Percentiles rank a stretch among this genome's conserved stretches.
Evolutionary conservation across 1,140 invertebrate genomes (phyloP).

Genomic region (Drosophila subpulchrella): DNA sequence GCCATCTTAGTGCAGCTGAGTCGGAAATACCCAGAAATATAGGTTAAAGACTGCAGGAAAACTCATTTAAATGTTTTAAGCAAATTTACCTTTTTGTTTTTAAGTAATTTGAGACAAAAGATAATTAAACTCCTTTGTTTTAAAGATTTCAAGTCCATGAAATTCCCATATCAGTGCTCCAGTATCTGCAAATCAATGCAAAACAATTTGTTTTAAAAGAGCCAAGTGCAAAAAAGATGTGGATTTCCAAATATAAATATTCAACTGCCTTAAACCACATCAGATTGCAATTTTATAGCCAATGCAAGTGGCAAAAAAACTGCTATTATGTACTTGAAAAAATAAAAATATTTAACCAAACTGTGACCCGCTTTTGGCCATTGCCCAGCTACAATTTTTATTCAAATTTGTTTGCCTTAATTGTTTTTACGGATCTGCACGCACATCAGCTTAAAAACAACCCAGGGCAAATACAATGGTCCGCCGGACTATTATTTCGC

Average conservation of each 20-base stretch:
- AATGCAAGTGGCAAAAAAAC: no score
- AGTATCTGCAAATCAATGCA: not conserved
- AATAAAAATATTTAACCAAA: constrained; percentile 5
- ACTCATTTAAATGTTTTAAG: not conserved
- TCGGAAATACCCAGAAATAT: not conserved
- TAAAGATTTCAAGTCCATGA: no score
- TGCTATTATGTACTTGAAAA: not conserved
- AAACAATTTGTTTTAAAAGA: not conserved
- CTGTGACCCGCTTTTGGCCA: constrained; percentile 1
- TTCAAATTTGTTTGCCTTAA: constrained; percentile 47
- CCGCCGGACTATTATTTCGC: constrained; percentile 9
- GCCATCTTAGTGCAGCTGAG: not conserved
- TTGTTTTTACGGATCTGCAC: constrained; percentile 48
- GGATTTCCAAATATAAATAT: not conserved
- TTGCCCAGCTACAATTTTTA: constrained; percentile 16
- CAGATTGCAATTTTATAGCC: not conserved
- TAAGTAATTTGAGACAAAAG: no score
- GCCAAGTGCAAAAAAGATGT: not conserved
- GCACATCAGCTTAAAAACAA: constrained; percentile 32
- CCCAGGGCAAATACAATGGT: constrained; percentile 14
- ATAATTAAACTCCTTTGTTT: no score
- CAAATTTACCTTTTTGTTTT: no score
- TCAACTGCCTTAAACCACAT: not conserved
- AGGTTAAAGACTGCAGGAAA: not conserved
- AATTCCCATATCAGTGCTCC: not conserved